Base-by-base conservation (phyloP, 2,888 invertebrate species). In the Lasioglossum oenotherae region DNA sequence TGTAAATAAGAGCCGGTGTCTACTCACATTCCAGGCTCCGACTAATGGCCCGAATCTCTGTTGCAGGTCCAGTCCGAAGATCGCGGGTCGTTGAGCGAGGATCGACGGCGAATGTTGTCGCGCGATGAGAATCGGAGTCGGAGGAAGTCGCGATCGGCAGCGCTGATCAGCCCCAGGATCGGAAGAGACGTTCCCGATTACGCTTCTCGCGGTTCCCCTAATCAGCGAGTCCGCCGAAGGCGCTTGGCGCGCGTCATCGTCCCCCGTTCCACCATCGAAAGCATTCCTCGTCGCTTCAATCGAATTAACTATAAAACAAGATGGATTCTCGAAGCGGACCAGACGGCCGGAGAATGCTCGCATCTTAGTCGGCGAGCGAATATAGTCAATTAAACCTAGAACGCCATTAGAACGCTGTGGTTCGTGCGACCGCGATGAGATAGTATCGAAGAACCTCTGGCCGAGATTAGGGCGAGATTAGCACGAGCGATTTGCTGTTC, bases 331-430 rank as follows among this genome's bases (percentile, higher is more conserved):
- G 64, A 31, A 64, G 31, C 64, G 64, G 64, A 6, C 31, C 31
- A 6, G 64, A 5, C 31, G 6, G 31, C 0, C 31, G 64, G 64
- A 64, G 64, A 72, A 74, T 10, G 82, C 57, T 74, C 71, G 46
- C 31, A n/a, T 49, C 72, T 72, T 81, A 38, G 69, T 14, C 72
- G 31, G 49, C 74, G 81, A n/a, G 57, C 53, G 53, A 75, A 85
- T 23, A 72, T 71, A 79, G 84, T 85, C 84, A 85, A 85, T 85
- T 85, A 85, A 81, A 69, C 44, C 78, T 46, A 72, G 67, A 84
- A 72, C 53, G 72, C 67, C 6, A 46, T 78, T 76, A 41, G n/a
- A 73, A 46, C 84, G 44, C 46, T 35, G n/a, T n/a, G 27, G 75
- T 23, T n/a, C 69, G 14, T 38, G n/a, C 71, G 78, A 71, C 31